These are phyloP conservation scores for Pseudolaguvia tuberculata DNA, from an alignment of 2,113 vertebrate genomes.

Conservation along the genomic window DNA sequence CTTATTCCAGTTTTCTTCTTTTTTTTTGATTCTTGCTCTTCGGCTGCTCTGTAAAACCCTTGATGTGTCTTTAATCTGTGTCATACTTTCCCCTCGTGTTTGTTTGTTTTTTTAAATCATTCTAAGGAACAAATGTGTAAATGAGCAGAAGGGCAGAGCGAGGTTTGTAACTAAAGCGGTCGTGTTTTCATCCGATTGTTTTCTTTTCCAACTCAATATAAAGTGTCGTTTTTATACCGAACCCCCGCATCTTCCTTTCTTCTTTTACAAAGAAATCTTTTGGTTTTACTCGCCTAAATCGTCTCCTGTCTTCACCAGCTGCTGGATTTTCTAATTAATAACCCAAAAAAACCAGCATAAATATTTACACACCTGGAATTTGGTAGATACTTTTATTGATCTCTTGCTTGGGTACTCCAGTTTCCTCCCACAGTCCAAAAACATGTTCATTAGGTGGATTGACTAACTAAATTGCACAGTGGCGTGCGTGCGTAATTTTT, in stretches of 20 bases:
- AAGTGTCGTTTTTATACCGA: conserved; percentile 84
- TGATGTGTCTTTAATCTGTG: conserved; percentile 59
- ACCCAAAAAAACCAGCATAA: no score
- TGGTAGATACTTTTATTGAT: no score
- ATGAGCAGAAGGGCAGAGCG: conserved; percentile 67
- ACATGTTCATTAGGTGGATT: no score
- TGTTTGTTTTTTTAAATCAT: conserved; percentile 58
- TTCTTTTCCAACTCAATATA: conserved; percentile 83
- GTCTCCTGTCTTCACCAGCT: no score
- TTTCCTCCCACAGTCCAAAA: no score
- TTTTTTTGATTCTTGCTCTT: conserved; percentile 55
- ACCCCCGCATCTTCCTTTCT: conserved; percentile 30
- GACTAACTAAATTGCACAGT: no score
- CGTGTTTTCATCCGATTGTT: conserved; percentile 71
- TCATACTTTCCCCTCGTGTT: conserved; percentile 45
- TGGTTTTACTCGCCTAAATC: no score
- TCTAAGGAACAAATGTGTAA: conserved; percentile 71
- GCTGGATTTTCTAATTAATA: no score
- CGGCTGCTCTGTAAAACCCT: conserved; percentile 68
- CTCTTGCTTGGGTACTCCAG: no score
- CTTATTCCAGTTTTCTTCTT: no score
- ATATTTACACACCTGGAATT: no score
- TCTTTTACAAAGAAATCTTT: neutral
- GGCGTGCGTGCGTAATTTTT: no score
- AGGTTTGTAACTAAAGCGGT: conserved; percentile 89